Percentiles rank a stretch among this genome's conserved stretches.
These are phyloP conservation scores for Scophthalmus maximus DNA, from an alignment of 2,113 vertebrate genomes.

Conservation along the genomic window DNA sequence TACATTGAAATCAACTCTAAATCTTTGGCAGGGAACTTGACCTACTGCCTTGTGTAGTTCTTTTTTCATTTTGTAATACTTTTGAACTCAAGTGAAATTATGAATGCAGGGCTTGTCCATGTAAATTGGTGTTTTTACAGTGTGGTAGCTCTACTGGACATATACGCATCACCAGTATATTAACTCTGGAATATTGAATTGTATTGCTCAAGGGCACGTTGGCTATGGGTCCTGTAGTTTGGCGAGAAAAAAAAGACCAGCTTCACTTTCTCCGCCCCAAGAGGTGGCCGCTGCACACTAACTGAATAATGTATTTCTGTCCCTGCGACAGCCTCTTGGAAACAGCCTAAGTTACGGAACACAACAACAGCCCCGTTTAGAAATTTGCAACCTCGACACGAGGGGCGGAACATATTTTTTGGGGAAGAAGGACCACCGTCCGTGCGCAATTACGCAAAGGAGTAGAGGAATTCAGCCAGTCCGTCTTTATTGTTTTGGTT, in stretches of 20 bases:
- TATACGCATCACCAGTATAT: too few relatives aligned
- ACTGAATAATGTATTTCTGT: slow-evolving; percentile 64
- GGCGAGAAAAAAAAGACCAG: neutral
- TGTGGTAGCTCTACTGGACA: too few relatives aligned
- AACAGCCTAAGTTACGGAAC: slow-evolving; percentile 55
- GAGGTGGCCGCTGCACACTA: slow-evolving; percentile 24
- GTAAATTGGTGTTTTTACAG: too few relatives aligned
- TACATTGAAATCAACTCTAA: too few relatives aligned
- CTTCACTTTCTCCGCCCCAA: slow-evolving; percentile 48
- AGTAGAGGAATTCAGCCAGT: slow-evolving; percentile 37
- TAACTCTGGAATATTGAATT: neutral
- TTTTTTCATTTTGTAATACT: too few relatives aligned
- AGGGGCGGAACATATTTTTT: too few relatives aligned
- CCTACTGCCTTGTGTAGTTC: too few relatives aligned
- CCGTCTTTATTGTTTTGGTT: neutral
- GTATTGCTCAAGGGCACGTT: neutral
- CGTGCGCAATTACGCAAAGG: slow-evolving; percentile 30
- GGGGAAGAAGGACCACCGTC: too few relatives aligned
- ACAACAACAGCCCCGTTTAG: slow-evolving; percentile 47
- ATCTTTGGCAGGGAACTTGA: too few relatives aligned
- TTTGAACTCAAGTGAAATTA: too few relatives aligned
- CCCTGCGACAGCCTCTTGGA: slow-evolving; percentile 46
- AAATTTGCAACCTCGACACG: neutral
- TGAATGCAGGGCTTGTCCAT: too few relatives aligned
- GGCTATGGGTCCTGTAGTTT: neutral